Percentiles rank a stretch among this genome's conserved stretches.
Evolutionary conservation across 2,888 invertebrate genomes (phyloP).

Genomic region (Neria commutata): DNA sequence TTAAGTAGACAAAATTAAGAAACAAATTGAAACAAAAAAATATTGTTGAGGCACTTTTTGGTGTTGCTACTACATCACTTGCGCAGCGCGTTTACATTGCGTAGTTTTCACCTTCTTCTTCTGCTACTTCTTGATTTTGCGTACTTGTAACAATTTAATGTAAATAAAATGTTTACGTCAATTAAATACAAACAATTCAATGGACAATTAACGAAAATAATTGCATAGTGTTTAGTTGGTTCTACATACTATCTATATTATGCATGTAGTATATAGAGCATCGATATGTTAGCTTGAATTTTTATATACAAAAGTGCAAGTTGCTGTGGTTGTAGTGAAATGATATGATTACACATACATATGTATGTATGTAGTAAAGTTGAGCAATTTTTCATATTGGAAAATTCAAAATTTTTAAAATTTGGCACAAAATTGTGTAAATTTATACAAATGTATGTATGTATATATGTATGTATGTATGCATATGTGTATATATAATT

Average conservation of each 20-base stretch:
- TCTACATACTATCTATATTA: neutral
- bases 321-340: no score
- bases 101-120: no score
- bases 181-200: constrained; percentile 21
- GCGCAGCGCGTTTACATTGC: no score
- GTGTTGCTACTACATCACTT: constrained; percentile 46
- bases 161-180: no score
- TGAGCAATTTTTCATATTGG: neutral
- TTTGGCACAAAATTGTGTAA: constrained; percentile 27
- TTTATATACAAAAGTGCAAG: no score
- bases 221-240: neutral
- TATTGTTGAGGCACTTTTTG: constrained; percentile 59
- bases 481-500: neutral
- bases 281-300: no score
- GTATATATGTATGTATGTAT: neutral
- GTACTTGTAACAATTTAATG: no score
- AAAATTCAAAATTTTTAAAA: constrained; percentile 29
- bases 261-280: no score
- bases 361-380: no score
- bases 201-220: constrained; percentile 10
- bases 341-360: neutral
- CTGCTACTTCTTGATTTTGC: no score
- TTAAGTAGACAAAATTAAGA: constrained; percentile 32
- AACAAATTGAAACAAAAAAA: constrained; percentile 40
- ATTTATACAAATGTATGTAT: constrained; percentile 9